Evolutionary conservation across 2,113 vertebrate species (phyloP), one percentile per base, ranked within the genome.

Genomic region (Nothocercus nigrocapillus): DNA sequence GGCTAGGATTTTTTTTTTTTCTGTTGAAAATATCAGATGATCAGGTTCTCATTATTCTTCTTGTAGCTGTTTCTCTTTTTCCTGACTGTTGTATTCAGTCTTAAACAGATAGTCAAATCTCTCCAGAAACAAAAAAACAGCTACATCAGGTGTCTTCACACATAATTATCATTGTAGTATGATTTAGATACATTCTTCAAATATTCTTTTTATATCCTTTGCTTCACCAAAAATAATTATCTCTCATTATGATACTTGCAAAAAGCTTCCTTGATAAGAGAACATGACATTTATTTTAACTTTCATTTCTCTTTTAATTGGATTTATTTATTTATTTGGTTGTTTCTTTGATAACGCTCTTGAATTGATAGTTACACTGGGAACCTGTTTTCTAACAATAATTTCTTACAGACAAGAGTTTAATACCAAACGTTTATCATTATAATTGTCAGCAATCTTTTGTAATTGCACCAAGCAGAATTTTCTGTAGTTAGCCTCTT

Each of bases 1-100:
- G 51, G 28, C 15, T 81, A 54, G 64, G 54, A 89, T 89, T 91
- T 89, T 12, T 68, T 96, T 47, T 21, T 94, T 93, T 82, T 56
- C 72, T 85, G n/a, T 44, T 88, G 62, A 27, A 70, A 90, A 89
- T 5, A 63, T 40, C 15, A 79, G 53, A 42, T 32, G 56, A 83
- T 54, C 38, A 62, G 27, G n/a, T 34, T 47, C 64, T 81, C 30
- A n/a, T 85, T 82, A 81, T n/a, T 87, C 25, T 87, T 93, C 40
- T 72, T 10, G 56, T 19, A 69, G 8, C 8, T 28, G 49, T 12
- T 78, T 90, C 91, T 77, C 34, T 32, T 90, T 87, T 34, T 73
- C n/a, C 40, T 75, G 5, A n/a, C 79, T 40, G 54, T 88, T 66
- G 5, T 72, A 61, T 61, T 69, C 47, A 63, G 17, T 21, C 20